Percentiles rank a stretch among this genome's conserved stretches.
Evolutionary conservation across 2,888 invertebrate species (phyloP).

Genomic region (Teinopalpus imperialis): DNA sequence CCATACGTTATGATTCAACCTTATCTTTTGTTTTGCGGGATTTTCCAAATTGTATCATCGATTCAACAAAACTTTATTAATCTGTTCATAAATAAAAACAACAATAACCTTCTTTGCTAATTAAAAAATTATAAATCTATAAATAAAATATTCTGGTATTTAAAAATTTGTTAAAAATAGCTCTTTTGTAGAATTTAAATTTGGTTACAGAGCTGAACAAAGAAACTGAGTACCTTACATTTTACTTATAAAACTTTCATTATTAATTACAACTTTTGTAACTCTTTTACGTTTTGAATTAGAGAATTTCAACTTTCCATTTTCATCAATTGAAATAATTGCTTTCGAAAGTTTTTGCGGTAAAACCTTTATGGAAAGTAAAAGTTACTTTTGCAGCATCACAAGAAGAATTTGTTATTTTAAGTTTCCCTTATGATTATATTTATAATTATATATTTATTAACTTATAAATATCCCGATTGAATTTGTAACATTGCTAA

Average conservation of each 20-base stretch:
- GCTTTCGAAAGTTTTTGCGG: slow-evolving; percentile 12
- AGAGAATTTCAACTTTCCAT: slow-evolving; percentile 23
- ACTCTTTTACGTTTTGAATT: slow-evolving; percentile 23
- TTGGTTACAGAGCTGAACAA: slow-evolving; percentile 12
- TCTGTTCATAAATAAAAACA: no score
- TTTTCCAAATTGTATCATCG: background rate
- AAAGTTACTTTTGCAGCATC: slow-evolving; percentile 10
- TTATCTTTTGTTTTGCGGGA: background rate
- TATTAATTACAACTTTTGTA: slow-evolving; percentile 21
- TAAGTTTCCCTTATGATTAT: slow-evolving; percentile 3
- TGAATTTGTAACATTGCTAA: no score
- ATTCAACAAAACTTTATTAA: background rate
- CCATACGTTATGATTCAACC: background rate
- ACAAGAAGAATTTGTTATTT: slow-evolving; percentile 7
- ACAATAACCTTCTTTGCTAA: no score
- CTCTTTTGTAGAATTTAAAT: slow-evolving; percentile 4
- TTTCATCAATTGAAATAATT: slow-evolving; percentile 23
- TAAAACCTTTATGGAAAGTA: slow-evolving; percentile 3
- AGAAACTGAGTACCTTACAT: slow-evolving; percentile 7
- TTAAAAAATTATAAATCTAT: no score
- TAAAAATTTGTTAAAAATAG: background rate
- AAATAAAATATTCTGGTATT: no score
- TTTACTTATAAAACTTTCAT: slow-evolving; percentile 17
- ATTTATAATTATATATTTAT: no score
- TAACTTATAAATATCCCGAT: no score